phyloP scores from a whole-genome alignment of 2,888 invertebrate species.

The Baronia brevicornis region DNA sequence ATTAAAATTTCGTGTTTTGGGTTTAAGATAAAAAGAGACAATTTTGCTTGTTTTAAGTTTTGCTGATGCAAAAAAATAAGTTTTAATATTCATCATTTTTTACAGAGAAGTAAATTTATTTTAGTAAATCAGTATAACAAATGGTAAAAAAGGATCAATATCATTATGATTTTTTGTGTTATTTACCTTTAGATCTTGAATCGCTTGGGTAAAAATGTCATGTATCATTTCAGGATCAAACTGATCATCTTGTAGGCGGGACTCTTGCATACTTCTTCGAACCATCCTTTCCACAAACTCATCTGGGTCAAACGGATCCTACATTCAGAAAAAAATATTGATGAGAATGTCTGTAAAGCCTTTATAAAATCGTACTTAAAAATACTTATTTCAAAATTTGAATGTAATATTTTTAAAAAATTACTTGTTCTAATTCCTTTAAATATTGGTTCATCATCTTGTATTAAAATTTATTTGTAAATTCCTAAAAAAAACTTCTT shows the following conservation, averaged over 20 bases:
- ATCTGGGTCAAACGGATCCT: constrained; percentile 98
- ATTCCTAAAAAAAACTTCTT: not conserved
- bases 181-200: constrained; percentile 80
- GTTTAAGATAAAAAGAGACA: no score
- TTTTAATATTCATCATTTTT: no score
- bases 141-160: no score
- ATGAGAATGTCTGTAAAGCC: constrained; percentile 6
- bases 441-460: constrained; percentile 92
- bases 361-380: not conserved
- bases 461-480: no score
- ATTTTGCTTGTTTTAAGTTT: no score
- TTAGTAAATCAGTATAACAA: no score
- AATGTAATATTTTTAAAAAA: constrained; percentile 17
- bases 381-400: no score
- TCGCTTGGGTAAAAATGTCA: constrained; percentile 94
- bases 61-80: no score
- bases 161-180: constrained; percentile 8
- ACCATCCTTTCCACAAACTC: constrained; percentile 98
- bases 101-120: no score
- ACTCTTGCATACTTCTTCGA: constrained; percentile 91
- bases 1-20: no score
- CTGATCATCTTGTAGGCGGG: constrained; percentile 76
- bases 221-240: constrained; percentile 93
- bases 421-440: constrained; percentile 90
- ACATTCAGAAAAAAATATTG: constrained; percentile 23